Evolutionary conservation across 2,113 vertebrate genomes (phyloP), one percentile per base, ranked within the genome.

Genomic region (Pseudolaguvia tuberculata): DNA sequence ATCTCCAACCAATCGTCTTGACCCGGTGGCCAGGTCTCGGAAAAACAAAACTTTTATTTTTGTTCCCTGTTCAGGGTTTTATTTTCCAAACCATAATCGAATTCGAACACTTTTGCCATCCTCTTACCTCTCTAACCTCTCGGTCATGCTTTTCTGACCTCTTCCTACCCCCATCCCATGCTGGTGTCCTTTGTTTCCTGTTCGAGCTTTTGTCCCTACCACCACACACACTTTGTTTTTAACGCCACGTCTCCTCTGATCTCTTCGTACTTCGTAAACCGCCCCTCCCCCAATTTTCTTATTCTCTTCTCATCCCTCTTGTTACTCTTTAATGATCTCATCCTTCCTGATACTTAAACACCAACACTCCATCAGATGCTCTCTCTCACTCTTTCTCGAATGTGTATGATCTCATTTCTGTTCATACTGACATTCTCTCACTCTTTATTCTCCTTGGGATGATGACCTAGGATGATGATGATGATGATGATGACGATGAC

Each of bases 141-240:
- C 18, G 29, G 17, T 75, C 58, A 17, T 51, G 35, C 61, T 62
- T 51, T 51, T 63, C 35, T 70, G 42, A 18, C 35, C 51, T 67
- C 20, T 31, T 58, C 61, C 72, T 17, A 45, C 78, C 78, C 66
- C 75, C n/a, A 23, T 70, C 25, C 21, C 5, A 45, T 58, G 42
- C 52, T 77, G 18, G 11, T 73, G 21, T 72, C 72, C 72, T 78
- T 80, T 82, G 81, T 82, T 69, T 45, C 1, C 61, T 61, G n/a
- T 21, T 61, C 29, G 17, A 14, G 55, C 81, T 82, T 82, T 82
- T 82, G 81, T 83, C 76, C 68, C 21, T 39, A 13, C 48, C 39
- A 58, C 48, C 47, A 57, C 45, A 51, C 55, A 57, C 68, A 15
- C 78, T 70, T 17, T 52, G 55, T 79, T 50, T 29, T 39, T 27